Percentiles rank a stretch among this genome's conserved stretches.
These are phyloP conservation scores for Protobothrops mucrosquamatus DNA, from an alignment of 2,113 vertebrate species.

Conservation along the genomic window DNA sequence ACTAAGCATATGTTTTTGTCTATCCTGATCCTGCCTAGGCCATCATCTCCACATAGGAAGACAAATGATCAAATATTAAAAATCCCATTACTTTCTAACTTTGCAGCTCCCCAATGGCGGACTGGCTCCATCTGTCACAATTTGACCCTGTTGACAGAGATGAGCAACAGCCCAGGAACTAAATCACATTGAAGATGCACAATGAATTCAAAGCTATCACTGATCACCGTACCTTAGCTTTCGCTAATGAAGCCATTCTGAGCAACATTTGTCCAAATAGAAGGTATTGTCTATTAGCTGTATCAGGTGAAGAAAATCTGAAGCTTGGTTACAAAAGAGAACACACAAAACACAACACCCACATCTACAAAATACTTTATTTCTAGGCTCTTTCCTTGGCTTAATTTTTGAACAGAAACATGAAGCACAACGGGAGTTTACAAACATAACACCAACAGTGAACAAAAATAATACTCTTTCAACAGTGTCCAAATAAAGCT, in stretches of 20 bases:
- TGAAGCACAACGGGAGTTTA: not conserved
- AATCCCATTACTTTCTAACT: not conserved
- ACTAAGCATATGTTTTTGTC: not conserved
- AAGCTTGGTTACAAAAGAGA: not conserved
- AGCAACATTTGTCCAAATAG: not conserved
- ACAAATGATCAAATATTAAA: not conserved
- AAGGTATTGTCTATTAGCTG: not conserved
- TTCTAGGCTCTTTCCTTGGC: not conserved
- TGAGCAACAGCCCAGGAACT: not conserved
- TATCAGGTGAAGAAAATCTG: not conserved
- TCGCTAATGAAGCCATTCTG: not conserved
- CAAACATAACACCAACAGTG: not conserved
- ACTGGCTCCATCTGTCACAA: not conserved
- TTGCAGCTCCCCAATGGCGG: not conserved
- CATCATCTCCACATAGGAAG: not conserved
- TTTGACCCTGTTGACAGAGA: not conserved
- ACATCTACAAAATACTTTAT: not conserved
- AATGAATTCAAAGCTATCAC: not conserved
- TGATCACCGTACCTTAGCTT: not conserved
- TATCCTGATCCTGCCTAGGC: not conserved
- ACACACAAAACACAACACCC: not conserved
- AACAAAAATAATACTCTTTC: not conserved
- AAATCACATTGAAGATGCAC: not conserved
- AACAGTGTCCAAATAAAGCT: not conserved
- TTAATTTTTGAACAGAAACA: not conserved